Conservation (phyloP, 2,888 invertebrate genomes). For the Sycophila texana region DNA sequence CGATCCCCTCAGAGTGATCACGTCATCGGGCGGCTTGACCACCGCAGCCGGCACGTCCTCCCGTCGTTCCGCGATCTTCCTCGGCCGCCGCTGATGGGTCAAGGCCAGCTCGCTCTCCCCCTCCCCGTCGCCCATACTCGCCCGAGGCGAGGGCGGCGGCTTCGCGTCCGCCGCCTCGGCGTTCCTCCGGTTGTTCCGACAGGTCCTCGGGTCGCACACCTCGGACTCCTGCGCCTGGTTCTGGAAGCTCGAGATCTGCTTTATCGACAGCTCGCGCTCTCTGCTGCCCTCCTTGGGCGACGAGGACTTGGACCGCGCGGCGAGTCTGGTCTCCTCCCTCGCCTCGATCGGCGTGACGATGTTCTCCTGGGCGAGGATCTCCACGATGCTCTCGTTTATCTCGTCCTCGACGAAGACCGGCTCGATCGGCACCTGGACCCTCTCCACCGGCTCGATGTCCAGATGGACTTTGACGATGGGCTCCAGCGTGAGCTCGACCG, state of each 20-base stretch:
- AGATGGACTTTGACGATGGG: constrained; percentile 34
- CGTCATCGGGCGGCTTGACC: constrained; percentile 75
- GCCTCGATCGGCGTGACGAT: constrained; percentile 24
- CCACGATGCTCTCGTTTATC: constrained; percentile 42
- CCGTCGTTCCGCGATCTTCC: background rate
- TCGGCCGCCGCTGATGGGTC: too few species aligned
- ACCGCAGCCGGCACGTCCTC: constrained; percentile 67
- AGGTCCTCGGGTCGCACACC: background rate
- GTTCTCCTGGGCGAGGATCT: constrained; percentile 38
- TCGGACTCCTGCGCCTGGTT: constrained; percentile 11
- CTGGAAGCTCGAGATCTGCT: constrained; percentile 49
- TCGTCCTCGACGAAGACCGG: constrained; percentile 7
- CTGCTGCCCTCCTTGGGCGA: constrained; percentile 3
- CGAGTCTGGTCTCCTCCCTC: background rate
- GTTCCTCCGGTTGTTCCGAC: background rate
- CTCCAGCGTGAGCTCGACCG: constrained; percentile 37
- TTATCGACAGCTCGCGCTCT: constrained; percentile 37
- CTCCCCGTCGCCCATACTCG: background rate
- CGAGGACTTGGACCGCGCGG: background rate
- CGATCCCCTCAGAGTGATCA: constrained; percentile 80
- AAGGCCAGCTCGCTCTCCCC: background rate
- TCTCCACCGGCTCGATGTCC: constrained; percentile 22
- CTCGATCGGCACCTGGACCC: constrained; percentile 13
- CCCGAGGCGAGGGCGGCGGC: constrained; percentile 3
- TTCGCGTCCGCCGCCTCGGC: background rate